These are phyloP conservation scores for Centruroides sculpturatus DNA, from an alignment of 1,140 invertebrate genomes.

Conservation along the genomic window DNA sequence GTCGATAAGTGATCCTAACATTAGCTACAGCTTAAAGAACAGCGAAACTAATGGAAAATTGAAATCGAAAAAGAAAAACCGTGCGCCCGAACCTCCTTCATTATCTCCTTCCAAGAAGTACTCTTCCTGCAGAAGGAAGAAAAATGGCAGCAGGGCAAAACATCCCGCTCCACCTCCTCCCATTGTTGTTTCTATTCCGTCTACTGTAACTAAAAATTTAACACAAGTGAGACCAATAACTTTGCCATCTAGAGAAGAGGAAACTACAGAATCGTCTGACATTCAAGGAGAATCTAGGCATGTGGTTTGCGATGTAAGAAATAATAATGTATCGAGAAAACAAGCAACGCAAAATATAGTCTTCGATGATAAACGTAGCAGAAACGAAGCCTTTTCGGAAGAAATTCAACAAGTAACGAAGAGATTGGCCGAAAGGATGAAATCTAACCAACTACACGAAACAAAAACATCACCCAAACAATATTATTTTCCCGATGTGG, in stretches of 20 bases:
- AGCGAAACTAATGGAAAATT: conserved; percentile 1
- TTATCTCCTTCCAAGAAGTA: too few species aligned
- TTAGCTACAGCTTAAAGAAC: too few species aligned
- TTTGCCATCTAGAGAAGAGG: background rate
- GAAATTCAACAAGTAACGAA: conserved; percentile 9
- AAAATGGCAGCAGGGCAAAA: too few species aligned
- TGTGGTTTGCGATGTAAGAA: background rate
- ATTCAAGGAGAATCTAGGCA: background rate
- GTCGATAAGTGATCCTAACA: too few species aligned
- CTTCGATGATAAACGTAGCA: too few species aligned
- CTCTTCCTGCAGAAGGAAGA: too few species aligned
- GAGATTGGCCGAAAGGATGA: conserved; percentile 3
- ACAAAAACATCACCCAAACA: background rate
- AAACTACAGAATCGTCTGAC: background rate
- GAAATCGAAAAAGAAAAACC: conserved; percentile 9
- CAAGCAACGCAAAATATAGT: background rate
- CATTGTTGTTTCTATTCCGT: background rate
- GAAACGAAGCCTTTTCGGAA: conserved; percentile 5
- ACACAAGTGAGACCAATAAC: too few species aligned
- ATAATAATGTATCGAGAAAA: background rate
- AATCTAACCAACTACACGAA: background rate
- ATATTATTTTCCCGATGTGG: background rate
- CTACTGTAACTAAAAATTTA: too few species aligned
- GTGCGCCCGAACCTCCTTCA: conserved; percentile 9
- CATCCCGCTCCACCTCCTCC: conserved; percentile 8